Percentiles rank a stretch among this genome's conserved stretches.
phyloP scores from a whole-genome alignment of 1,140 invertebrate species.

The Meloidogyne chitwoodi region DNA sequence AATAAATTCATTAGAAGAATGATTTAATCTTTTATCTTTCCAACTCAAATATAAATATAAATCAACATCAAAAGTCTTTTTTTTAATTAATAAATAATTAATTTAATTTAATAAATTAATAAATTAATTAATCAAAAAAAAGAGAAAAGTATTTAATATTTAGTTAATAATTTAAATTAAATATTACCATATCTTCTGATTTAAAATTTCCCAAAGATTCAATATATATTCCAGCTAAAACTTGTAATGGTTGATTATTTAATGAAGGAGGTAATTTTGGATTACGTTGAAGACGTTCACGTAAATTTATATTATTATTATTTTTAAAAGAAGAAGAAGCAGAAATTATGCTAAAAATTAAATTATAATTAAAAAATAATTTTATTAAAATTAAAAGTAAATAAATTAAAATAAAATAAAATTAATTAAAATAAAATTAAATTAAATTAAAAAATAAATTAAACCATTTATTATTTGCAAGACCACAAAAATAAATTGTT shows the following conservation, averaged over 20 bases:
- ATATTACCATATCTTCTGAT: constrained; percentile 13
- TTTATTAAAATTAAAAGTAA: no score
- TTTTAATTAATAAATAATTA: no score
- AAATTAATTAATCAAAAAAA: no score
- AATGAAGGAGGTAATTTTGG: constrained; percentile 19
- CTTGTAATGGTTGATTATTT: constrained; percentile 34
- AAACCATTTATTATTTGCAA: neutral
- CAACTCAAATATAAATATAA: constrained; percentile 55
- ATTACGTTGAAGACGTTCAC: constrained; percentile 28
- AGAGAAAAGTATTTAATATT: no score
- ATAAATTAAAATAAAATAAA: neutral
- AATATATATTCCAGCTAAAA: constrained; percentile 50
- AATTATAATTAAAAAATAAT: no score
- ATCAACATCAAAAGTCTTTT: constrained; percentile 57
- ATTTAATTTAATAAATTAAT: no score
- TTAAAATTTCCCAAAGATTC: constrained; percentile 48
- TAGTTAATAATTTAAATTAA: neutral
- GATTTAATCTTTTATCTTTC: constrained; percentile 47
- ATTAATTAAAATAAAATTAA: neutral
- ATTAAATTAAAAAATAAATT: neutral
- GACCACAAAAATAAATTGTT: neutral
- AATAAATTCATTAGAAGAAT: constrained; percentile 48
- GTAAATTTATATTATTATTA: neutral
- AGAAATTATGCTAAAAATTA: no score
- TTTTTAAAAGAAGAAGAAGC: no score